Evolutionary conservation across 2,888 invertebrate species (phyloP), one percentile per base, ranked within the genome.

Genomic region (Anorthoa munda): DNA sequence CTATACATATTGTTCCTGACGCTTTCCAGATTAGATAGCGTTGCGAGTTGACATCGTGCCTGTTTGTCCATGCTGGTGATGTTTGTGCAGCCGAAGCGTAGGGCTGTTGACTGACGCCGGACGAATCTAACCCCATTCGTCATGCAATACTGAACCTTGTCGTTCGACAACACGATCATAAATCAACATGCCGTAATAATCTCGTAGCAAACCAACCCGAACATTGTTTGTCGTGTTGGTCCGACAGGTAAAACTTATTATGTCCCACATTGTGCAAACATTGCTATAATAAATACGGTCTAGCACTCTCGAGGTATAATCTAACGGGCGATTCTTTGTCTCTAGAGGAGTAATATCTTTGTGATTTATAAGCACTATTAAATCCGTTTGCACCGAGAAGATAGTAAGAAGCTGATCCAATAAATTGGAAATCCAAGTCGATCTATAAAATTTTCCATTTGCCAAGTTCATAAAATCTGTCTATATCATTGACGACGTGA

Each of bases 21-120:
- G 90, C 90, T 92, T 88, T 88, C 85, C 90, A 93, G 95, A 95
- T 95, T 92, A 95, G 95, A 95, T 95, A 94, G 89, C 89, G 89
- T 83, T 90, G 92, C 94, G 89, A 89, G 89, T 83, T 90, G 92
- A 91, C 92, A 91, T 89, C 89, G 89, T 89, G 89, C 86, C 88
- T 94, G 93, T 95, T 95, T 95, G 92, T 88, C 87, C 77, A 90
- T 90, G 92, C 91, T 92, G 92, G 91, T 91, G 89, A 83, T 93
- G 93, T 95, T 94, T 94, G 92, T 87, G 85, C 89, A 92, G 92
- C 87, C 88, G 90, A 90, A 80, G 66, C 69, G 72, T 66, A 84
- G 85, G 88, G 85, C 84, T 92, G 91, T 93, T 94, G 90, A 92
- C 91, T 87, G 89, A 89, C 85, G 88, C 85, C 86, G 82, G 81